These are phyloP conservation scores for Malurus melanocephalus DNA, from an alignment of 2,113 vertebrate genomes.

Conservation along the genomic window DNA sequence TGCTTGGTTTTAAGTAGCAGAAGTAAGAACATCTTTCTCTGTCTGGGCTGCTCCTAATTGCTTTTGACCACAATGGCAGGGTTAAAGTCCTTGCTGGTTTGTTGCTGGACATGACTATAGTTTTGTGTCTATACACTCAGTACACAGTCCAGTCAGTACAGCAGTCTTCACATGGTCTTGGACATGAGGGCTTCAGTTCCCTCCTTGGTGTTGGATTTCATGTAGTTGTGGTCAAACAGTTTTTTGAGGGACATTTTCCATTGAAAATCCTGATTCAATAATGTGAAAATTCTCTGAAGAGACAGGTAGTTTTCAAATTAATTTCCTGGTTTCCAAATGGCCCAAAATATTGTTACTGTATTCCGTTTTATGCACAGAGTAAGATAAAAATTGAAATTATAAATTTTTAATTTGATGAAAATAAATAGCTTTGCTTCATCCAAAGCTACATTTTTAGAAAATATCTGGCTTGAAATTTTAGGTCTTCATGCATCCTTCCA, in stretches of 20 bases:
- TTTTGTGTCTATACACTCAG: background rate
- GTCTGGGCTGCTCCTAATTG: background rate
- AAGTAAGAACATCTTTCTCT: background rate
- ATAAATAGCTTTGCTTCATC: background rate
- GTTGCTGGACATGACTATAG: background rate
- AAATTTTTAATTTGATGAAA: background rate
- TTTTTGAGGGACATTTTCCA: background rate
- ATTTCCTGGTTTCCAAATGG: background rate
- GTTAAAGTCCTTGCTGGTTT: background rate
- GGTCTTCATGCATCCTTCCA: background rate
- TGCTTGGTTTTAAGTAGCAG: conserved; percentile 39
- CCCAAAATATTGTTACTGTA: background rate
- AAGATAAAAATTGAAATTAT: fast-evolving
- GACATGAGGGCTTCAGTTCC: background rate
- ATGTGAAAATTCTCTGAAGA: background rate
- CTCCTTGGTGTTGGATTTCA: background rate
- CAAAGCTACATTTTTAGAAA: background rate
- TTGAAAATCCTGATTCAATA: background rate
- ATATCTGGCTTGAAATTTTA: background rate
- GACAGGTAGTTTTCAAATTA: background rate
- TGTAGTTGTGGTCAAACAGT: background rate
- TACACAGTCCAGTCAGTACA: background rate
- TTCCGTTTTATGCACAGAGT: background rate
- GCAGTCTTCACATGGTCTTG: background rate
- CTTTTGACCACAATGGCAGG: background rate